Evolutionary conservation across 2,888 invertebrate species (phyloP).

Genomic region (Tetramorium bicarinatum): DNA sequence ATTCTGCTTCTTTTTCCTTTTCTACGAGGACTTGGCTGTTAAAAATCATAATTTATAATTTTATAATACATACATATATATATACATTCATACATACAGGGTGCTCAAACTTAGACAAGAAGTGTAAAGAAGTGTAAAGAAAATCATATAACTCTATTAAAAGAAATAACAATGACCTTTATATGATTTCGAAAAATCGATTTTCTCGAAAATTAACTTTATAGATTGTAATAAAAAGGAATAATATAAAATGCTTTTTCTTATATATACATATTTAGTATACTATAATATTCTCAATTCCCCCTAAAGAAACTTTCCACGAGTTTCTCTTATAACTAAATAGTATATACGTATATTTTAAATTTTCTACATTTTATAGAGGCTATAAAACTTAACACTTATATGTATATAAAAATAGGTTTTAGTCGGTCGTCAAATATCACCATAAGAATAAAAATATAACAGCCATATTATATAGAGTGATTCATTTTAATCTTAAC

Average conservation of each 20-base stretch:
- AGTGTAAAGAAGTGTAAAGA: too few relatives aligned
- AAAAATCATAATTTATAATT: conserved; percentile 41
- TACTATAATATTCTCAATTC: background rate
- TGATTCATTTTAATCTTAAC: too few relatives aligned
- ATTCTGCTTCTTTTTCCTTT: conserved; percentile 91
- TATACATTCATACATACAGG: too few relatives aligned
- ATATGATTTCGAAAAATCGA: too few relatives aligned
- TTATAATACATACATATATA: too few relatives aligned
- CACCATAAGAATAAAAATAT: conserved; percentile 5
- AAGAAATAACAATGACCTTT: too few relatives aligned
- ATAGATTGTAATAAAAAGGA: conserved; percentile 25
- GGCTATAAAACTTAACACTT: conserved; percentile 8
- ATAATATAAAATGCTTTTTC: conserved; percentile 30
- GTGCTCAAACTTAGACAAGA: too few relatives aligned
- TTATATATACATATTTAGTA: background rate
- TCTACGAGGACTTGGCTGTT: conserved; percentile 90
- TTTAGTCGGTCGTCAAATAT: conserved; percentile 2
- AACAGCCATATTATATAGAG: conserved; percentile 9
- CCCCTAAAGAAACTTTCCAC: background rate
- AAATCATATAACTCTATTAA: too few relatives aligned
- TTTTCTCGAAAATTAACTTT: too few relatives aligned
- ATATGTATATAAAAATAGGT: conserved; percentile 1
- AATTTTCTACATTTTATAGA: background rate
- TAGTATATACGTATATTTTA: background rate
- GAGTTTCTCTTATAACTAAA: background rate